Evolutionary conservation across 2,888 invertebrate genomes (phyloP).

Genomic region (Epinotia bilunana): DNA sequence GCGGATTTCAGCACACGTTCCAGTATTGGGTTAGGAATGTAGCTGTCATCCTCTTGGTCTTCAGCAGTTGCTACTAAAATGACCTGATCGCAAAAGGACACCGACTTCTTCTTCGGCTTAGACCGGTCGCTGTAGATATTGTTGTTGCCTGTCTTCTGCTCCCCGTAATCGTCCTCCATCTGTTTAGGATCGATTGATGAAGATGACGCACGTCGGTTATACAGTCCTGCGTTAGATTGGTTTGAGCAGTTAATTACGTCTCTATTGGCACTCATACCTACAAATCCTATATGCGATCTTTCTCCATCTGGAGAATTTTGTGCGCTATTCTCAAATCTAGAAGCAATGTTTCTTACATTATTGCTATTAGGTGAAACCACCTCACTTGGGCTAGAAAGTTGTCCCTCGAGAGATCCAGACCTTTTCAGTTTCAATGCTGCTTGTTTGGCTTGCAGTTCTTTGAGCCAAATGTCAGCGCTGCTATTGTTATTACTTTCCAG

Average conservation of each 20-base stretch:
- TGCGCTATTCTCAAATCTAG: constrained; percentile 87
- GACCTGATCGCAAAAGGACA: constrained; percentile 97
- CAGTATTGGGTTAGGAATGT: constrained; percentile 95
- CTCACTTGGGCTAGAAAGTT: constrained; percentile 66
- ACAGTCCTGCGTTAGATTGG: constrained; percentile 69
- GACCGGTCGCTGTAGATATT: constrained; percentile 77
- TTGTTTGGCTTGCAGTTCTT: constrained; percentile 92
- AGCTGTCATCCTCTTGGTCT: constrained; percentile 95
- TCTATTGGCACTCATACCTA: constrained; percentile 75
- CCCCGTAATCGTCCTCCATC: constrained; percentile 71
- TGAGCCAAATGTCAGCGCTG: constrained; percentile 87
- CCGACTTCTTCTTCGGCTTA: constrained; percentile 94
- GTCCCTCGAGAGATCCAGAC: constrained; percentile 70
- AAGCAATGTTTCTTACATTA: constrained; percentile 91
- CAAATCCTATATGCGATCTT: constrained; percentile 73
- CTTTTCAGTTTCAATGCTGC: constrained; percentile 79
- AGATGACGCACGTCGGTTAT: constrained; percentile 72
- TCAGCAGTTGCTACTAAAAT: constrained; percentile 96
- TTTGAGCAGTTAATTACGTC: constrained; percentile 77
- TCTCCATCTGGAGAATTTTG: constrained; percentile 68
- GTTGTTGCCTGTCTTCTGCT: constrained; percentile 69
- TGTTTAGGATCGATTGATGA: constrained; percentile 77
- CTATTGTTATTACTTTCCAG: constrained; percentile 62
- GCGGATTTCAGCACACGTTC: constrained; percentile 94
- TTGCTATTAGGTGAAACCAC: constrained; percentile 59